These are phyloP conservation scores for Monochamus saltuarius DNA, from an alignment of 1,140 invertebrate species.

Conservation along the genomic window DNA sequence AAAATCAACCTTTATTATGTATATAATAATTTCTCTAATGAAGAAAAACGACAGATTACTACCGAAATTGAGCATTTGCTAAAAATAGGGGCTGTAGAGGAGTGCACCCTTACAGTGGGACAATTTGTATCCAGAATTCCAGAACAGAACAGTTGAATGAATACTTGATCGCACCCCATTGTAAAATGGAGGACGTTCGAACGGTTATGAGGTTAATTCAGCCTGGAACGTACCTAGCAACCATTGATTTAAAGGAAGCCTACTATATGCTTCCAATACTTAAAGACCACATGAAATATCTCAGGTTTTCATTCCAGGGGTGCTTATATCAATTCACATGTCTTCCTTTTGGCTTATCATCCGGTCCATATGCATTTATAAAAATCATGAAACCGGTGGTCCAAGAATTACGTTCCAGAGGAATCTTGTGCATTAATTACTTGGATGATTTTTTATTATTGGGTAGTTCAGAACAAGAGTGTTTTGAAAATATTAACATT, in stretches of 20 bases:
- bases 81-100: not conserved
- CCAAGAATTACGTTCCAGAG: not conserved
- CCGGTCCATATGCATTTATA: not conserved
- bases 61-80: not conserved
- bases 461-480: not conserved
- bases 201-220: not conserved
- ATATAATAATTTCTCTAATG: not conserved
- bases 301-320: not conserved
- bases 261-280: not conserved
- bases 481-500: not conserved
- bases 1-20: not conserved
- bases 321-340: not conserved
- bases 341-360: slow-evolving; percentile 5
- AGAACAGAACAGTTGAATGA: slow-evolving; percentile 1
- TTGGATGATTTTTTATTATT: slow-evolving; percentile 15
- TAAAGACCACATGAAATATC: not conserved
- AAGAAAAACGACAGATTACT: not conserved
- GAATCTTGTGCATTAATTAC: slow-evolving; percentile 4
- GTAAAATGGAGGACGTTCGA: slow-evolving; percentile 2
- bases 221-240: not conserved
- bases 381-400: slow-evolving; percentile 11
- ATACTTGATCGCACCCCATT: not conserved
- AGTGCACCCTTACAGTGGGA: not conserved
- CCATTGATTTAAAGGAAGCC: slow-evolving; percentile 2
- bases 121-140: not conserved